Conservation (phyloP, 2,888 invertebrate species). For the Lasioglossum figueresi region DNA sequence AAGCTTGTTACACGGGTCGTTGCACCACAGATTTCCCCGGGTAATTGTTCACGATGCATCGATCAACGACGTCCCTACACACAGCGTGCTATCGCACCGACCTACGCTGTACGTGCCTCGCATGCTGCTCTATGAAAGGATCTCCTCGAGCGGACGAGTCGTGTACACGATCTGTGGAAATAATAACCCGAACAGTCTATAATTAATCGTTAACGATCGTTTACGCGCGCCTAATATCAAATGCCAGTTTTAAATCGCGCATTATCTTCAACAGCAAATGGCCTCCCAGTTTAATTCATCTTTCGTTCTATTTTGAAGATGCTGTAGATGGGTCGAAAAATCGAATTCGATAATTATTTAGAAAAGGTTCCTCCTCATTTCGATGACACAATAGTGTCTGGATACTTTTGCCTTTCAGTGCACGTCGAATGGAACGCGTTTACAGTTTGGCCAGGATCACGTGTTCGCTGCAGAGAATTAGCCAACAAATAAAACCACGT, state of each 20-base stretch:
- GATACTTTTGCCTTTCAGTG: neutral
- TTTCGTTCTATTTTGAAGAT: neutral
- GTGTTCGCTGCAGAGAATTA: conserved; percentile 18
- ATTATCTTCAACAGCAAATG: neutral
- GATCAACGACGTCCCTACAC: conserved; percentile 16
- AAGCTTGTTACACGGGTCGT: conserved; percentile 30
- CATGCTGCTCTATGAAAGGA: conserved; percentile 18
- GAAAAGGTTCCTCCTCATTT: too few species aligned
- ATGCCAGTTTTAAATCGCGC: neutral
- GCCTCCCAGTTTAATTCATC: neutral
- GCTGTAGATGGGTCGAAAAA: neutral
- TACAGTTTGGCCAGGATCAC: conserved; percentile 14
- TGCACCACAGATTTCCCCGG: conserved; percentile 35
- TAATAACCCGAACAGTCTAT: neutral
- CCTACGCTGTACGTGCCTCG: neutral
- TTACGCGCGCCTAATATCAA: neutral
- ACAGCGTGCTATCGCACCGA: conserved; percentile 19
- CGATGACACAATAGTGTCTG: neutral
- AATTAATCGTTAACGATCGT: conserved; percentile 1
- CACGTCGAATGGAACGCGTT: neutral
- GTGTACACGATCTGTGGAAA: conserved; percentile 14
- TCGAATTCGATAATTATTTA: neutral
- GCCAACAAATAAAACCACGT: conserved; percentile 27
- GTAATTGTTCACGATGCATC: conserved; percentile 51
- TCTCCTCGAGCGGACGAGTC: conserved; percentile 7